Conservation (phyloP, 2,888 invertebrate species). For the Nomada goodeniana region DNA sequence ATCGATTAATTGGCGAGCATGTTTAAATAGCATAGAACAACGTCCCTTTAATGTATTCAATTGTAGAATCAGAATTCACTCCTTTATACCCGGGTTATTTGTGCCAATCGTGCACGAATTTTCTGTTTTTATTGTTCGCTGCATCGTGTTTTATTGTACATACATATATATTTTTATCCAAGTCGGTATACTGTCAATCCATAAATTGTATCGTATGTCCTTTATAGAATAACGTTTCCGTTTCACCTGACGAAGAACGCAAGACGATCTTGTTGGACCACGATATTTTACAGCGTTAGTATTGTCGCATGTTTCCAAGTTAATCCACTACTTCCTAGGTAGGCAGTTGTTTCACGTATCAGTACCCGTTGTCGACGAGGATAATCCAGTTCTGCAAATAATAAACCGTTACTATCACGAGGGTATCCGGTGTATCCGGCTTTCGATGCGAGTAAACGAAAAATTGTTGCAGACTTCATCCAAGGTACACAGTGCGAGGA, state of each 20-base stretch:
- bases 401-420: conserved; percentile 38
- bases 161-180: conserved; percentile 27
- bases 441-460: conserved; percentile 15
- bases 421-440: neutral
- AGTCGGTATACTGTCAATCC: conserved; percentile 22
- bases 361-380: conserved; percentile 48
- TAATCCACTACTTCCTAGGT: conserved; percentile 61
- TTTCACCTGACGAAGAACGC: conserved; percentile 1
- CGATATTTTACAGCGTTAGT: conserved; percentile 40
- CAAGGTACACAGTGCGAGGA: conserved; percentile 8
- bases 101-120: conserved; percentile 26
- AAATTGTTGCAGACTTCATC: neutral
- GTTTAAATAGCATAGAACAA: neutral
- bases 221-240: conserved; percentile 6
- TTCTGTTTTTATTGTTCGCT: conserved; percentile 27
- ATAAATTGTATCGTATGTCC: conserved; percentile 12
- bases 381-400: conserved; percentile 60
- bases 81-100: neutral
- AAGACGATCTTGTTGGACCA: conserved; percentile 37
- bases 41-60: conserved; percentile 2
- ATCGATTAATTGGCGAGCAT: conserved; percentile 8
- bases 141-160: conserved; percentile 31
- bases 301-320: conserved; percentile 42
- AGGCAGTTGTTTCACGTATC: conserved; percentile 54
- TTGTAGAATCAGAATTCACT: neutral